Conservation (phyloP, 2,888 invertebrate genomes). For the Eristalinus aeneus region DNA sequence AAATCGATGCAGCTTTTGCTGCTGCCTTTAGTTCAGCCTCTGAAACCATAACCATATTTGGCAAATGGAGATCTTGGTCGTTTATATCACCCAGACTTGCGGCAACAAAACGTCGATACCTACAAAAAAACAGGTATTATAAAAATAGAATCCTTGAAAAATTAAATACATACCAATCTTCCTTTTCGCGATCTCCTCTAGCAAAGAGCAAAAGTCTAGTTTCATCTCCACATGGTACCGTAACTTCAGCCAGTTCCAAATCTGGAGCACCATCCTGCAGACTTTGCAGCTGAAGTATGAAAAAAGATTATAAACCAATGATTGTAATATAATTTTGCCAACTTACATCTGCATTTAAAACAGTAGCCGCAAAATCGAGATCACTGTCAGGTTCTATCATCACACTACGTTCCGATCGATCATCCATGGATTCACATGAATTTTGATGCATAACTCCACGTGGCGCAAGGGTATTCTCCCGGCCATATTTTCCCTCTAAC, state of each 20-base stretch:
- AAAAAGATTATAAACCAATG: not conserved
- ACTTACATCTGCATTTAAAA: constrained; percentile 78
- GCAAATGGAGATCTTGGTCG: constrained; percentile 78
- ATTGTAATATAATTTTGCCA: not conserved
- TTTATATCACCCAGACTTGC: constrained; percentile 77
- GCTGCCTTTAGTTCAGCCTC: constrained; percentile 77
- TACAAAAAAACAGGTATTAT: constrained; percentile 6
- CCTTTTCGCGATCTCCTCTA: constrained; percentile 79
- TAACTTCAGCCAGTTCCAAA: constrained; percentile 73
- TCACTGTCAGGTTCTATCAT: constrained; percentile 67
- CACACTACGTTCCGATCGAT: constrained; percentile 63
- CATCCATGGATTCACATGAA: constrained; percentile 70
- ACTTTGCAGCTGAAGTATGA: constrained; percentile 74
- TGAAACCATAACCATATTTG: constrained; percentile 76
- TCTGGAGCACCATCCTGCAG: constrained; percentile 75
- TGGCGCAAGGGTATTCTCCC: constrained; percentile 31
- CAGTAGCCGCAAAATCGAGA: constrained; percentile 77
- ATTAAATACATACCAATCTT: constrained; percentile 80
- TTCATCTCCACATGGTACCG: constrained; percentile 80
- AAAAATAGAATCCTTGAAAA: no score
- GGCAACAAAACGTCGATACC: constrained; percentile 78
- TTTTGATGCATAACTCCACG: constrained; percentile 52
- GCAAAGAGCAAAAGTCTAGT: constrained; percentile 78
- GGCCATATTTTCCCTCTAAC: constrained; percentile 39
- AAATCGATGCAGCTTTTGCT: constrained; percentile 75